Percentiles rank a stretch among this genome's conserved stretches.
These are phyloP conservation scores for Eilema caniola DNA, from an alignment of 2,888 invertebrate genomes.

Conservation along the genomic window DNA sequence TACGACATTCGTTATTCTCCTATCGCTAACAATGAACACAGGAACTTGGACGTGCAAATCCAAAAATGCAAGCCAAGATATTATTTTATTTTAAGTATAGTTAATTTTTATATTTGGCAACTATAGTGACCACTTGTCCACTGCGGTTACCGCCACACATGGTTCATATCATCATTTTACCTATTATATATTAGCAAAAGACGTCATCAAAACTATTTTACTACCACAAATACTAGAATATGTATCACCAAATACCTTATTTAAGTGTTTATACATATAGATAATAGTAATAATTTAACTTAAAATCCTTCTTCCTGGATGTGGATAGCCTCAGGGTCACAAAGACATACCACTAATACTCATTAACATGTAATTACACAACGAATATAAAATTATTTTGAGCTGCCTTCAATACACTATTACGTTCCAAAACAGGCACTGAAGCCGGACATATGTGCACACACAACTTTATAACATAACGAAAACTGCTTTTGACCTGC, in stretches of 20 bases:
- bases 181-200: conserved; percentile 39
- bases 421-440: conserved; percentile 43
- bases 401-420: conserved; percentile 55
- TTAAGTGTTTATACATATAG: conserved; percentile 33
- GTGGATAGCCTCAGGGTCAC: conserved; percentile 41
- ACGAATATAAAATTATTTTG: conserved; percentile 56
- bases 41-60: conserved; percentile 73
- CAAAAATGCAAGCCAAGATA: conserved; percentile 68
- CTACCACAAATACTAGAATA: conserved; percentile 32
- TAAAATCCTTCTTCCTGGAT: conserved; percentile 59
- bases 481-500: conserved; percentile 59
- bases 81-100: conserved; percentile 36
- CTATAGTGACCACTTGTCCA: conserved; percentile 25
- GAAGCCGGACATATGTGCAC: conserved; percentile 28
- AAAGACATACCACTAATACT: conserved; percentile 47
- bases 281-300: conserved; percentile 46
- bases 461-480: conserved; percentile 47
- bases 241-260: conserved; percentile 45
- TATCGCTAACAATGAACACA: conserved; percentile 80
- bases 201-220: conserved; percentile 24
- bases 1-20: conserved; percentile 56
- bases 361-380: conserved; percentile 48
- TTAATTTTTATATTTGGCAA: conserved; percentile 46
- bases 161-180: conserved; percentile 22
- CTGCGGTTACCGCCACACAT: conserved; percentile 32